Evolutionary conservation across 2,113 vertebrate species (phyloP).

Genomic region (Saiga tatarica): DNA sequence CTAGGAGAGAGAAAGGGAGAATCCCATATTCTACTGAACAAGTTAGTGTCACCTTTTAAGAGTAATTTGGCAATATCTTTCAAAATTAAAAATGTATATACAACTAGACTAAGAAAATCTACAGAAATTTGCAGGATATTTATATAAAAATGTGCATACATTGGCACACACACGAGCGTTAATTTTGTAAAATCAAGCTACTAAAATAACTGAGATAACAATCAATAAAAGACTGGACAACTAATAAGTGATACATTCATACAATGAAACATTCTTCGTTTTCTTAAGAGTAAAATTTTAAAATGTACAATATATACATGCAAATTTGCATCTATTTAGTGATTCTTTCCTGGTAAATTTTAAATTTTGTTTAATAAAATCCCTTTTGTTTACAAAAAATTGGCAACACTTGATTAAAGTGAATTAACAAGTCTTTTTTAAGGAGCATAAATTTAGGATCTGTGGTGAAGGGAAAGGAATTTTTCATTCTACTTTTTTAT

Average conservation of each 20-base stretch:
- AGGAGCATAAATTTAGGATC: background rate
- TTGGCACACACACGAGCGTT: rapidly evolving
- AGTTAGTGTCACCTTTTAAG: background rate
- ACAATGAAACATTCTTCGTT: background rate
- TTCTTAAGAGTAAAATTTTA: background rate
- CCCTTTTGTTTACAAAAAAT: background rate
- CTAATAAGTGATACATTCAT: background rate
- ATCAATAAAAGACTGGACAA: background rate
- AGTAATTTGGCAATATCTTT: background rate
- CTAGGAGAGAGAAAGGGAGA: background rate
- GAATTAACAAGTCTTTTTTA: background rate
- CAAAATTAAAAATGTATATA: background rate
- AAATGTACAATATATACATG: background rate
- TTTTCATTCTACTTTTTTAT: background rate
- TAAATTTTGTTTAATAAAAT: background rate
- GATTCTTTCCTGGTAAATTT: background rate
- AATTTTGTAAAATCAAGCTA: background rate
- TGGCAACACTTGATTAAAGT: background rate
- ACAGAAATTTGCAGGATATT: background rate
- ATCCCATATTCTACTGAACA: background rate
- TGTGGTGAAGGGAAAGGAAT: background rate
- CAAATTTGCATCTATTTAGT: background rate
- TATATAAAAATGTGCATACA: background rate
- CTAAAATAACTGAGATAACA: background rate
- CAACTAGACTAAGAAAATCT: background rate